phyloP scores from a whole-genome alignment of 2,113 vertebrate species.

The Perca schrenkii region DNA sequence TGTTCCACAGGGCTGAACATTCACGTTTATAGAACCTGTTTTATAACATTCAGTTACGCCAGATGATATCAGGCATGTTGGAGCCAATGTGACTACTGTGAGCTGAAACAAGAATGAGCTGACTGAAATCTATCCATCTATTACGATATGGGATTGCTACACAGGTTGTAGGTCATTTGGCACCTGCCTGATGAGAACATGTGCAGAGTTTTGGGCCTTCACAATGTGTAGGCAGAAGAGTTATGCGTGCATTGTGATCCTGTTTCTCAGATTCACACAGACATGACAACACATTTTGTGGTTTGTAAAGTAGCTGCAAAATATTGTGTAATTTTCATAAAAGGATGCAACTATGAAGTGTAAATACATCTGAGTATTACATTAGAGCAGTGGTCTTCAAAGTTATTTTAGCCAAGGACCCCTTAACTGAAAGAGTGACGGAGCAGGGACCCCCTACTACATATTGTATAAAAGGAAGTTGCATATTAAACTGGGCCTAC shows the following conservation, averaged over 20 bases:
- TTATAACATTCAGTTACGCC: neutral
- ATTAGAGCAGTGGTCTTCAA: too few species aligned
- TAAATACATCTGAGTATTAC: neutral
- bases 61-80: constrained; percentile 39
- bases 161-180: constrained; percentile 45
- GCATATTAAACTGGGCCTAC: too few species aligned
- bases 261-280: constrained; percentile 13
- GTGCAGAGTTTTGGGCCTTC: constrained; percentile 4
- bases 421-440: too few species aligned
- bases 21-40: neutral
- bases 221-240: constrained; percentile 13
- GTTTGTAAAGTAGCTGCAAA: neutral
- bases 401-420: too few species aligned
- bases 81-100: neutral
- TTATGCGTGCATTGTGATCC: constrained; percentile 8
- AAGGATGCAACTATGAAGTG: neutral
- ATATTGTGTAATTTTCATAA: neutral
- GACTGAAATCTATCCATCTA: constrained; percentile 53
- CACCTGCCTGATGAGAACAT: constrained; percentile 41
- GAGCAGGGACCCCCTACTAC: too few species aligned
- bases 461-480: too few species aligned
- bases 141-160: constrained; percentile 47
- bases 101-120: constrained; percentile 32
- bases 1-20: neutral
- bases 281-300: constrained; percentile 1